Evolutionary conservation across 2,797 vertebrate genomes (phyloP).

Genomic region (Staurois parvus): DNA sequence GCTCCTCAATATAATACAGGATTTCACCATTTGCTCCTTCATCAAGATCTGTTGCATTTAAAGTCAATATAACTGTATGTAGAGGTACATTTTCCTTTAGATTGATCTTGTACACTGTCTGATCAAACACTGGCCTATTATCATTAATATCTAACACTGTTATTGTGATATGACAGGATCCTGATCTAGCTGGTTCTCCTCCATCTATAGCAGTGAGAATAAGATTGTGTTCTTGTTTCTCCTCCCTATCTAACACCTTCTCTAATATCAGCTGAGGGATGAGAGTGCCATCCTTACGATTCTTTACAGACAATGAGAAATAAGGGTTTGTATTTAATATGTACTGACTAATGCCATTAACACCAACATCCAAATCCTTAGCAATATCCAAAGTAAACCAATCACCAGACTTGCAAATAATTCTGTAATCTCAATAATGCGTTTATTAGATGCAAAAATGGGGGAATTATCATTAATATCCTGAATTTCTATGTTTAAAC

Average conservation of each 20-base stretch:
- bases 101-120: constrained; percentile 68
- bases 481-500: constrained; percentile 26
- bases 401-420: background rate
- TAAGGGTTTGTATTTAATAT: constrained; percentile 69
- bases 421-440: constrained; percentile 9
- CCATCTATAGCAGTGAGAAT: constrained; percentile 69
- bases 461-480: constrained; percentile 54
- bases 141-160: constrained; percentile 72
- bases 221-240: constrained; percentile 68
- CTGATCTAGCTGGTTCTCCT: constrained; percentile 68
- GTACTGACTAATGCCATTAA: constrained; percentile 42
- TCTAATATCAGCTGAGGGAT: constrained; percentile 70
- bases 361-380: constrained; percentile 36
- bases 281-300: constrained; percentile 72
- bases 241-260: constrained; percentile 70
- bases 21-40: constrained; percentile 87
- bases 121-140: constrained; percentile 71
- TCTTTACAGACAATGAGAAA: constrained; percentile 75
- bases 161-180: constrained; percentile 68
- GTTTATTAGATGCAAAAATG: constrained; percentile 4
- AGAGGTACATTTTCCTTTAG: constrained; percentile 82
- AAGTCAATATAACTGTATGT: constrained; percentile 84
- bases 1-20: constrained; percentile 82
- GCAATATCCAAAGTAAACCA: constrained; percentile 25
- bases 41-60: constrained; percentile 91